phyloP scores from a whole-genome alignment of 2,797 vertebrate species.

The Cottoperca gobio region DNA sequence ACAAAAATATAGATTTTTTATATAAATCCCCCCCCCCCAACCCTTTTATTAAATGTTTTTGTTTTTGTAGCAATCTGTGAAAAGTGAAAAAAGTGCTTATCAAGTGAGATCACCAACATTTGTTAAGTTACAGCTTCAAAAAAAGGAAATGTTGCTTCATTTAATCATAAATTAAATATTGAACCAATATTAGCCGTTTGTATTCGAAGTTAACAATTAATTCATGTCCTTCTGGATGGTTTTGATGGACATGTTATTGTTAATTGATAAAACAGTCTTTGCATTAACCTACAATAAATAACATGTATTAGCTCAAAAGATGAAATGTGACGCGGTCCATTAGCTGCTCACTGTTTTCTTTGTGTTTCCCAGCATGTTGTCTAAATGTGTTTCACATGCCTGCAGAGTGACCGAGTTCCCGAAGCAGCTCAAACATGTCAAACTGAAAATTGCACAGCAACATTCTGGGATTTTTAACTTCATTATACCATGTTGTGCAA shows the following conservation, averaged over 20 bases:
- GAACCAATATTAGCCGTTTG: not conserved
- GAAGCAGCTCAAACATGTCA: constrained; percentile 55
- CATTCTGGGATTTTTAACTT: constrained; percentile 68
- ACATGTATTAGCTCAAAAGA: not conserved
- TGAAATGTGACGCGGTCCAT: not conserved
- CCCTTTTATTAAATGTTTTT: not conserved
- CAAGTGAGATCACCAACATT: not conserved
- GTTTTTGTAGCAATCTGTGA: not conserved
- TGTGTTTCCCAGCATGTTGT: not conserved
- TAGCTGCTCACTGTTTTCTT: not conserved
- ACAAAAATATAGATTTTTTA: too few species aligned
- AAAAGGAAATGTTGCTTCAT: not conserved
- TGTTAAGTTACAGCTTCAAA: not conserved
- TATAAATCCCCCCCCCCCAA: too few species aligned
- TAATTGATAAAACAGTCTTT: not conserved
- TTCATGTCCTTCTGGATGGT: not conserved
- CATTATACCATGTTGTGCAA: constrained; percentile 66
- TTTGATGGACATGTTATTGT: not conserved
- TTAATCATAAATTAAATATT: not conserved
- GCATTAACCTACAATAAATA: not conserved
- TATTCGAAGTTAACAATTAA: not conserved
- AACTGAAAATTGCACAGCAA: constrained; percentile 47
- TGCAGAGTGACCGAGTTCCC: constrained; percentile 43
- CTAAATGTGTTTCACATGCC: constrained; percentile 69
- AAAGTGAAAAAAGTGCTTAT: not conserved